These are phyloP conservation scores for Machimus rusticus DNA, from an alignment of 2,888 invertebrate genomes.

Conservation along the genomic window DNA sequence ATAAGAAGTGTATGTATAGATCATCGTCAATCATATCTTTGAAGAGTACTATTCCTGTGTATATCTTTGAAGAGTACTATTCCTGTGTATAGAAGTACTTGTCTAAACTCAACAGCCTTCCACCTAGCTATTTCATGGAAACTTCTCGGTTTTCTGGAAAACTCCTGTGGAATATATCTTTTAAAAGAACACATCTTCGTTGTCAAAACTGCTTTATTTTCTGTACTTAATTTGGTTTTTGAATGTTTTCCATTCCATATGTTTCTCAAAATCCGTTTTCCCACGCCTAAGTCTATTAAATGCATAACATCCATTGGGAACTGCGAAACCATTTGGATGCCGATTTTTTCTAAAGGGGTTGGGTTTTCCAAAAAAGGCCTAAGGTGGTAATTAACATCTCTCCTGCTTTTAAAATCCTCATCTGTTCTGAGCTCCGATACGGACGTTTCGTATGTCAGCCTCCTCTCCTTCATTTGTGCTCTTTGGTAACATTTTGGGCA, in stretches of 20 bases:
- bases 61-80: conserved; percentile 16
- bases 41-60: no score
- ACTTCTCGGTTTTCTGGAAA: conserved; percentile 29
- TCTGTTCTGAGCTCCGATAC: neutral
- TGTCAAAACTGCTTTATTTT: neutral
- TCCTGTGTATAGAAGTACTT: conserved; percentile 21
- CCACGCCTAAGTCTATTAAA: conserved; percentile 44
- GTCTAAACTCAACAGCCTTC: conserved; percentile 10
- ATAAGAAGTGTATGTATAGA: conserved; percentile 19
- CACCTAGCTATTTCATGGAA: neutral
- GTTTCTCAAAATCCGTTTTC: conserved; percentile 31
- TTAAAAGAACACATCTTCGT: neutral
- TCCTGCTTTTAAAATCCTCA: neutral
- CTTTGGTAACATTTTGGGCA: conserved; percentile 38
- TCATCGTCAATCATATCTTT: conserved; percentile 23
- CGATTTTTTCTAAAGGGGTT: conserved; percentile 26
- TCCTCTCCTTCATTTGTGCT: conserved; percentile 7
- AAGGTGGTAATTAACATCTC: neutral
- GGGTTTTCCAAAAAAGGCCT: neutral
- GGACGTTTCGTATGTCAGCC: conserved; percentile 2
- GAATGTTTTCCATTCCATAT: neutral
- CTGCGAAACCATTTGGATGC: conserved; percentile 26
- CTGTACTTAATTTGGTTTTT: neutral
- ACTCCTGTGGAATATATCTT: conserved; percentile 32
- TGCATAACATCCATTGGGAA: conserved; percentile 45